Percentiles rank a stretch among this genome's conserved stretches.
Evolutionary conservation across 2,113 vertebrate species (phyloP).

Genomic region (Ploceus nigricollis): DNA sequence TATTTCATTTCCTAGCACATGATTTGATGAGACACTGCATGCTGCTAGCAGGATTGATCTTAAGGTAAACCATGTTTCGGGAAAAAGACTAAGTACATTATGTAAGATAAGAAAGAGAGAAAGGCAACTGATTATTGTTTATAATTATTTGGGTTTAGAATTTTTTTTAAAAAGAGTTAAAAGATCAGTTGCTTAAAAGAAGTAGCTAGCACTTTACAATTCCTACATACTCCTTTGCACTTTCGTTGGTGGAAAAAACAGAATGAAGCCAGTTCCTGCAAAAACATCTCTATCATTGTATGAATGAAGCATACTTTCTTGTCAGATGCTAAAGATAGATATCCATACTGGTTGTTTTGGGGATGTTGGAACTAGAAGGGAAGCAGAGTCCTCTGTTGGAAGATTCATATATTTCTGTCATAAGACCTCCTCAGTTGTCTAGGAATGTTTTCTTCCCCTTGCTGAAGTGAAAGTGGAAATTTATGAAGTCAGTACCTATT

Average conservation of each 20-base stretch:
- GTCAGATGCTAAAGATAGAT: background rate
- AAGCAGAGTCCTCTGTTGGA: background rate
- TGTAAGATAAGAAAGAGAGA: background rate
- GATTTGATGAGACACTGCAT: background rate
- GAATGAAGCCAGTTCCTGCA: background rate
- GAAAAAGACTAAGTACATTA: background rate
- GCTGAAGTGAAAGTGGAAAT: background rate
- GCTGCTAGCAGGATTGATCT: background rate
- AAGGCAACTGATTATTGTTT: background rate
- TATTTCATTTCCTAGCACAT: background rate
- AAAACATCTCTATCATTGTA: background rate
- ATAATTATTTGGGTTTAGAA: background rate
- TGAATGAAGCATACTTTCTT: background rate
- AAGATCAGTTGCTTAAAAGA: background rate
- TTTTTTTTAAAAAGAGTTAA: background rate
- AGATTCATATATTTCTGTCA: background rate
- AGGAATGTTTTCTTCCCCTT: background rate
- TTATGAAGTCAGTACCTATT: background rate
- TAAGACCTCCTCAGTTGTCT: background rate
- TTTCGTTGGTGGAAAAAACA: background rate
- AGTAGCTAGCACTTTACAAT: background rate
- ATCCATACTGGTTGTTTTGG: background rate
- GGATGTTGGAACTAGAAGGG: background rate
- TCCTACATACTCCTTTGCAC: background rate
- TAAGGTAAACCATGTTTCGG: background rate